Evolutionary conservation across 1,140 invertebrate genomes (phyloP), one percentile per base, ranked within the genome.

Genomic region (Hormaphis cornu): DNA sequence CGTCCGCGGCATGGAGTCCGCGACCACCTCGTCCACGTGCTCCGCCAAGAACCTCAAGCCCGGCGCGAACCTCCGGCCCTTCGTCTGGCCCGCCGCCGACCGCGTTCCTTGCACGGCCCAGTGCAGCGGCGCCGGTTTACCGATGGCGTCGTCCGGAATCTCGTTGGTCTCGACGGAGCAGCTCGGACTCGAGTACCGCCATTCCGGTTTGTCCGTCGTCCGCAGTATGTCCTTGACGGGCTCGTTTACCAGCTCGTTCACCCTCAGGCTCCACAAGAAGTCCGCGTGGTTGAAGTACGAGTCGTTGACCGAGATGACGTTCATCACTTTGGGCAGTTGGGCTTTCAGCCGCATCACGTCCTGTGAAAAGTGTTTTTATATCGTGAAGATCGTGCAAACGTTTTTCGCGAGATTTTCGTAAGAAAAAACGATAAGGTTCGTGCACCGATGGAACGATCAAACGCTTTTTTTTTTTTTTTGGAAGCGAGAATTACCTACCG

Each of bases 281-380:
- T 88, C 86, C 70, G 86, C 74, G 73, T 87, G 86, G 74, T 85
- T 85, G 69, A 86, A 88, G 61, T 80, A 77, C 1, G 79, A 72
- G 56, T 82, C 71, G 0, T 81, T 78, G 1, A 87, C 82, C 73
- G 80, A 75, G 71, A 81, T 84, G 76, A 81, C 83, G n/a, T 82
- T 81, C 20, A 82, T 77, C 3, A 79, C 77, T 70, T 83, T 81
- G 22, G 78, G 78, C 5, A 86, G 71, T 73, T 81, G 77, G 9
- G 74, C 76, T 20, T 80, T 81, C 48, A 87, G 74, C 50, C 79
- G 80, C 72, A 82, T 79, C 1, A 87, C 81, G 73, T 86, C 85
- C 78, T 80, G 37, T 14, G 12, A 3, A 14, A 2, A 40, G 2
- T 8, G 2, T 40, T 14, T 20, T 20, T n/a, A 24, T 12, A 40